Percentiles rank a stretch among this genome's conserved stretches.
phyloP scores from a whole-genome alignment of 2,797 vertebrate species.

The Microchirus variegatus region DNA sequence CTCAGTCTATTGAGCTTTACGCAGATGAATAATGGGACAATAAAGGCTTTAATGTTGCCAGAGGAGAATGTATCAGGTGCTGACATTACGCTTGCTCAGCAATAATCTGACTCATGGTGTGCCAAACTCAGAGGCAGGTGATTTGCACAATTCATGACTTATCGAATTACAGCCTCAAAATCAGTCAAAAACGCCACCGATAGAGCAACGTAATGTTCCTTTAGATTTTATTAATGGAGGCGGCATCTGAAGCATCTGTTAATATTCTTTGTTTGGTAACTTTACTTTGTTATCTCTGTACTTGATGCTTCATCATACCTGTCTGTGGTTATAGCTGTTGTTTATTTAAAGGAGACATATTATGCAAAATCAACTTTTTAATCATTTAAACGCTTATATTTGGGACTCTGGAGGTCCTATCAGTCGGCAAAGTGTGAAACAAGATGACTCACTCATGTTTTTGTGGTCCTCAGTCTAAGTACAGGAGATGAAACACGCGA shows the following conservation, averaged over 20 bases:
- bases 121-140: slow-evolving; percentile 8
- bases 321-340: too few species aligned
- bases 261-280: background rate
- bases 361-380: too few species aligned
- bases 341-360: too few species aligned
- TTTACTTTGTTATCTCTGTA: background rate
- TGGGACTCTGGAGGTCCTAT: too few species aligned
- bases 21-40: slow-evolving; percentile 38
- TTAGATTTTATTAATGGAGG: slow-evolving; percentile 9
- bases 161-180: slow-evolving; percentile 41
- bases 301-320: too few species aligned
- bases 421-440: too few species aligned
- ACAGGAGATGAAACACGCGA: too few species aligned
- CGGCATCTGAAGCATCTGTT: background rate
- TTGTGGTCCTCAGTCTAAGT: too few species aligned
- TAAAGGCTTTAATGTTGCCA: slow-evolving; percentile 41
- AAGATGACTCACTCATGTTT: too few species aligned
- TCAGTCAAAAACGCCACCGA: slow-evolving; percentile 27
- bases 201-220: background rate
- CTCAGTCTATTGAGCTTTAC: slow-evolving; percentile 28
- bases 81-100: slow-evolving; percentile 52
- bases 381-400: too few species aligned
- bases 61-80: slow-evolving; percentile 42
- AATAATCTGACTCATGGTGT: slow-evolving; percentile 34
- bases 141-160: slow-evolving; percentile 37